Evolutionary conservation across 2,888 invertebrate species (phyloP), one percentile per base, ranked within the genome.

Genomic region (Leptopilina myrica): DNA sequence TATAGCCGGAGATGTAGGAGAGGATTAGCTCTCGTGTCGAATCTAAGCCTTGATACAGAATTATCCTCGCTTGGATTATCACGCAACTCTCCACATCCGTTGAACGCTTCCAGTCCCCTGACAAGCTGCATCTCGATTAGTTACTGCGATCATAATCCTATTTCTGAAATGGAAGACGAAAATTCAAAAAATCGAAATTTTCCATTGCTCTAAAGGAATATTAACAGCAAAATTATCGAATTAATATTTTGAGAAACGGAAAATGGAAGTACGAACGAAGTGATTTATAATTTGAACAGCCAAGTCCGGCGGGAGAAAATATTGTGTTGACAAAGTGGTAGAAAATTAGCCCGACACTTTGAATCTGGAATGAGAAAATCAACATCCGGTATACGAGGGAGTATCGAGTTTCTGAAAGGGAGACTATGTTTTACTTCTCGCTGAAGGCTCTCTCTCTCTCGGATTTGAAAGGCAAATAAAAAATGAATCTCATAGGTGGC

Each of bases 31-130:
- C 80, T 79, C 83, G 84, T 86, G 87, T 86, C 85, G 88, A 90
- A 88, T 88, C 85, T 81, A 83, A 83, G 84, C 83, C 88, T 87
- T 90, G 90, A 90, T 90, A 90, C 84, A 85, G 88, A 88, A 90
- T 90, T 90, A 90, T 84, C 85, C 85, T 82, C 85, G 88, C 84
- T 87, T 89, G 90, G 89, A 89, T 89, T 90, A 89, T 89, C 85
- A 81, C 83, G 15, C n/a, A 14, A 65, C 49, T 64, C 40, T 65
- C 20, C 64, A 76, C 65, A 53, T 62, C 64, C 65, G 56, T 59
- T 67, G 53, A 53, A 73, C 43, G 65, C 5, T 53, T 26, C 40
- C 69, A 69, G 49, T 69, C 64, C 15, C 20, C 65, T 66, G 7
- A 14, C 64, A 75, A 79, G 53, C 62, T 76, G 15, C 67, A 7